Conservation (phyloP, 2,888 invertebrate genomes). For the Eupithecia subfuscata region DNA sequence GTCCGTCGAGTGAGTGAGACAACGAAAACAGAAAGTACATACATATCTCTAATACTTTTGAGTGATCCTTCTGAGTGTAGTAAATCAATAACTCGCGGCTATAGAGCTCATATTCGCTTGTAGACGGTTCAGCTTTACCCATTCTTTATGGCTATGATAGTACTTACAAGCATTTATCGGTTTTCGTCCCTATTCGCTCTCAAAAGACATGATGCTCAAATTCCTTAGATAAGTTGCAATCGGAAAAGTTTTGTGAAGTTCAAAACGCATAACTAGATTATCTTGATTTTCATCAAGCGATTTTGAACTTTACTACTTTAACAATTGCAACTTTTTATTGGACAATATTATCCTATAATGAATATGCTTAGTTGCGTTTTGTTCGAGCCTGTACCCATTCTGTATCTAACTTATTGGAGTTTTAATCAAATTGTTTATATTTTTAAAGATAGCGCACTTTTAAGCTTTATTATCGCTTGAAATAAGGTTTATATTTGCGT, state of each 20-base stretch:
- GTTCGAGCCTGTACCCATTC: constrained; percentile 47
- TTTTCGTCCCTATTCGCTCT: constrained; percentile 55
- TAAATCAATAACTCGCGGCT: background rate
- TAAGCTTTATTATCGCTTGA: constrained; percentile 30
- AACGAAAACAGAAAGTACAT: background rate
- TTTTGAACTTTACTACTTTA: constrained; percentile 5
- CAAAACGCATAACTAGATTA: background rate
- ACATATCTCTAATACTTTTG: background rate
- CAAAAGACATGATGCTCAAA: constrained; percentile 75
- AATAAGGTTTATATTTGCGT: constrained; percentile 28
- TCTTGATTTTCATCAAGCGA: background rate
- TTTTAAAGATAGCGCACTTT: constrained; percentile 35
- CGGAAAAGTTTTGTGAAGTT: background rate
- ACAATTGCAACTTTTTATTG: constrained; percentile 17
- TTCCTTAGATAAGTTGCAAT: constrained; percentile 44
- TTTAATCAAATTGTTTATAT: constrained; percentile 43
- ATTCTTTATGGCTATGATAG: constrained; percentile 55
- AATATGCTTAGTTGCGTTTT: constrained; percentile 42
- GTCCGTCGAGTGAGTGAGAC: background rate
- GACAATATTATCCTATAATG: constrained; percentile 44
- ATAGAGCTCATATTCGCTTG: constrained; percentile 56
- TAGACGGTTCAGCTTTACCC: constrained; percentile 65
- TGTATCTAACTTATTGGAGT: constrained; percentile 26
- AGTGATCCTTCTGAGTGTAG: constrained; percentile 11
- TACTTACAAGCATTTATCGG: constrained; percentile 51